Evolutionary conservation across 1,140 invertebrate species (phyloP).

Genomic region (Argopecten irradians): DNA sequence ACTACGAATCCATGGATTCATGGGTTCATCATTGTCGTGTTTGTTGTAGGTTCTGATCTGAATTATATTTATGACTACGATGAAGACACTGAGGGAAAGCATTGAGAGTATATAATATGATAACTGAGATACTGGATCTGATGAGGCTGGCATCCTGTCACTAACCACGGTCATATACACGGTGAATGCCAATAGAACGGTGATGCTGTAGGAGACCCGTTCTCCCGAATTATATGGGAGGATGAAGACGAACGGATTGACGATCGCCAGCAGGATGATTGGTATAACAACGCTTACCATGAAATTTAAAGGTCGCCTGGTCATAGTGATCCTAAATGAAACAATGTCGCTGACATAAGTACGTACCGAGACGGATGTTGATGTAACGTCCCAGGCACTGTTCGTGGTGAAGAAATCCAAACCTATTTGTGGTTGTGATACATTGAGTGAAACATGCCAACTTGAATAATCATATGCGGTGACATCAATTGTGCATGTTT

Average conservation of each 20-base stretch:
- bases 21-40: no score
- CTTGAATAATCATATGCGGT: slow-evolving; percentile 59
- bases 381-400: slow-evolving; percentile 79
- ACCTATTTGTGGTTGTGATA: slow-evolving; percentile 77
- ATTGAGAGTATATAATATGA: background rate
- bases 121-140: background rate
- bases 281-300: background rate
- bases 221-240: background rate
- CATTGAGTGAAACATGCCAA: slow-evolving; percentile 77
- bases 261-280: background rate
- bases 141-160: background rate
- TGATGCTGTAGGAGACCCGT: background rate
- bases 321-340: background rate
- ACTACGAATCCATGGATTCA: no score
- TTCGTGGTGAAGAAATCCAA: slow-evolving; percentile 79
- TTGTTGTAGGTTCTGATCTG: no score
- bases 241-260: background rate
- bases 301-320: background rate
- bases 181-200: background rate
- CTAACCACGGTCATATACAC: background rate
- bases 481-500: slow-evolving; percentile 80
- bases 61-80: no score
- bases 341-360: background rate
- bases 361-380: background rate
- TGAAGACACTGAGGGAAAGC: background rate